Percentiles rank a stretch among this genome's conserved stretches.
Conservation (phyloP, 2,797 vertebrate genomes). For the Sebastolobus alascanus region DNA sequence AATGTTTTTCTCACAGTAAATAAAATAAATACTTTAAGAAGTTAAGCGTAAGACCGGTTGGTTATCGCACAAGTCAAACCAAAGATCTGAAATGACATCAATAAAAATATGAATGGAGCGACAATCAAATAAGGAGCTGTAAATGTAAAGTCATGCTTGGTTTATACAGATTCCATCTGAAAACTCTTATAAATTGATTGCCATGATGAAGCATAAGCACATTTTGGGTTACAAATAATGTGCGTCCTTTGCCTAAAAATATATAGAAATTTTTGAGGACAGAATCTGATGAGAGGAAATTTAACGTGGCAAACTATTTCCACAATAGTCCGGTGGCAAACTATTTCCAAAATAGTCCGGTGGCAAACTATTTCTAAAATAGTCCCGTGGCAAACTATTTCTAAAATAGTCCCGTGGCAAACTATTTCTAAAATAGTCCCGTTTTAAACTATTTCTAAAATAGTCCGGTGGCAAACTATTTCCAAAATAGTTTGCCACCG, state of each 20-base stretch:
- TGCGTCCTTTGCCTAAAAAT: background rate
- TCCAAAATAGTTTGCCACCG: no score
- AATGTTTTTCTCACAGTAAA: constrained; percentile 37
- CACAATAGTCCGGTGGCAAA: background rate
- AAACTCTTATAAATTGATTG: background rate
- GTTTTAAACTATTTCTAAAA: background rate
- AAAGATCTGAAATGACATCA: background rate
- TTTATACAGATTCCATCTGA: constrained; percentile 5
- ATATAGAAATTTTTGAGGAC: background rate
- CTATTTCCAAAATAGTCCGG: no score
- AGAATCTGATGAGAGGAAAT: background rate
- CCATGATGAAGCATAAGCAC: background rate
- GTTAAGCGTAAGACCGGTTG: constrained; percentile 11
- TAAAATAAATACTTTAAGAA: constrained; percentile 63
- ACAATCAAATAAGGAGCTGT: background rate
- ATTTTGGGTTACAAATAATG: background rate
- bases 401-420: no score
- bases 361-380: background rate
- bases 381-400: no score
- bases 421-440: no score
- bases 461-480: no score
- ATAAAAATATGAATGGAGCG: background rate
- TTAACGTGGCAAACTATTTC: background rate
- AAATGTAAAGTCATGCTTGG: background rate
- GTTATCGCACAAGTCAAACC: constrained; percentile 13